Percentiles rank a stretch among this genome's conserved stretches.
phyloP scores from a whole-genome alignment of 2,888 invertebrate genomes.

The Polia nebulosa region DNA sequence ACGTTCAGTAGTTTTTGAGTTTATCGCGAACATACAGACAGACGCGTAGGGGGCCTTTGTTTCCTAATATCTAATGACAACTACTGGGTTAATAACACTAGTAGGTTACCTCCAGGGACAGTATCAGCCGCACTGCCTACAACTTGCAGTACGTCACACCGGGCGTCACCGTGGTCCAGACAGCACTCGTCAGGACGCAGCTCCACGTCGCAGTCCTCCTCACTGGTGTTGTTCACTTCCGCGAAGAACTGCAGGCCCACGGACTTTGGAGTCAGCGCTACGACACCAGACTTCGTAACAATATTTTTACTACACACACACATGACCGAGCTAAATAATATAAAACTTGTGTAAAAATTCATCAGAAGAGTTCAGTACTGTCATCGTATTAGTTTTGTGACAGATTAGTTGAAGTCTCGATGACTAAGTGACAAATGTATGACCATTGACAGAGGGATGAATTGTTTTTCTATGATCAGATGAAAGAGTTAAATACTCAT shows the following conservation, averaged over 20 bases:
- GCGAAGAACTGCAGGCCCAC: constrained; percentile 77
- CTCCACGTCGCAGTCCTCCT: constrained; percentile 74
- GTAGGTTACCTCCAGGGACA: constrained; percentile 71
- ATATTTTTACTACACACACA: constrained; percentile 64
- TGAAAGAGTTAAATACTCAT: background rate
- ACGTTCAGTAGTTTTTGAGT: no score
- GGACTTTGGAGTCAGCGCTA: constrained; percentile 64
- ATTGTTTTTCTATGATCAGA: background rate
- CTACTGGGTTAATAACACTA: no score
- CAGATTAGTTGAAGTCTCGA: background rate
- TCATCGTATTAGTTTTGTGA: constrained; percentile 40
- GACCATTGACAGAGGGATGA: background rate
- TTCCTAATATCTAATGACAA: no score
- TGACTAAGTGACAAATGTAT: background rate
- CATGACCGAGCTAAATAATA: constrained; percentile 73
- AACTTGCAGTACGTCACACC: constrained; percentile 78
- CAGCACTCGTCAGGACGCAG: constrained; percentile 81
- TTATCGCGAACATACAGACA: no score
- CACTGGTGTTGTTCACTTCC: constrained; percentile 77
- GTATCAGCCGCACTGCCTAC: constrained; percentile 73
- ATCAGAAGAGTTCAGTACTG: constrained; percentile 73
- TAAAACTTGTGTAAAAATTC: constrained; percentile 79
- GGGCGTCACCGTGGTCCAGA: constrained; percentile 67
- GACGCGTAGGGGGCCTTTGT: no score
- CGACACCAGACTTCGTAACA: constrained; percentile 70